These are phyloP conservation scores for Tricholauxania praeusta DNA, from an alignment of 2,888 invertebrate species.

Conservation along the genomic window DNA sequence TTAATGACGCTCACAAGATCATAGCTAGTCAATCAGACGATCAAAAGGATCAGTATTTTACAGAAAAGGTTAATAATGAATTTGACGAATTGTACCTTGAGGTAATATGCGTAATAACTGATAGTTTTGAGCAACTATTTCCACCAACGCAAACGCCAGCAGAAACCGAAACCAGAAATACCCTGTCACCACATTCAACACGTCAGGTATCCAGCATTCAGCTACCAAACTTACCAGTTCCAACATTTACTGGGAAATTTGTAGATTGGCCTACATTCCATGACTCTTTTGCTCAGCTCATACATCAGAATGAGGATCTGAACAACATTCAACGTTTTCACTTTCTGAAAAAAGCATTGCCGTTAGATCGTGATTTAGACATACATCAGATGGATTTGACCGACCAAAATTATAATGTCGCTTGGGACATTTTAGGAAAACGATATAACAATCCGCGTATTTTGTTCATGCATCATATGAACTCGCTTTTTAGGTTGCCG, in stretches of 20 bases:
- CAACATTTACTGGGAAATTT: slow-evolving; percentile 34
- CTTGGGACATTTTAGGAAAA: slow-evolving; percentile 25
- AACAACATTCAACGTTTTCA: slow-evolving; percentile 35
- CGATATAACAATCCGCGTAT: slow-evolving; percentile 32
- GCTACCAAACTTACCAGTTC: slow-evolving; percentile 30
- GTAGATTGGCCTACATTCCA: slow-evolving; percentile 36
- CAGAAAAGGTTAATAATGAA: background rate
- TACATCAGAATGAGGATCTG: slow-evolving; percentile 27
- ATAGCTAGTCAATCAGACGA: slow-evolving; percentile 9
- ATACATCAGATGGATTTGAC: slow-evolving; percentile 32
- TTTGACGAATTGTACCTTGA: background rate
- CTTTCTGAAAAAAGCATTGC: slow-evolving; percentile 32
- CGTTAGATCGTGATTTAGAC: slow-evolving; percentile 21
- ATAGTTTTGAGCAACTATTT: background rate
- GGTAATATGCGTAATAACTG: background rate
- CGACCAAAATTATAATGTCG: slow-evolving; percentile 28
- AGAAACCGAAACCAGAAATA: background rate
- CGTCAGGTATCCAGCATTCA: background rate
- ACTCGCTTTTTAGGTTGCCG: slow-evolving; percentile 16
- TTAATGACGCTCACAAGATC: background rate
- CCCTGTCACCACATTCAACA: too few species aligned
- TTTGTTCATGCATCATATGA: slow-evolving; percentile 28
- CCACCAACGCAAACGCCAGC: background rate
- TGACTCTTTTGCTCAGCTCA: slow-evolving; percentile 20
- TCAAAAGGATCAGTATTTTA: background rate